These are phyloP conservation scores for Gavialis gangeticus DNA, from an alignment of 2,113 vertebrate species.

Conservation along the genomic window DNA sequence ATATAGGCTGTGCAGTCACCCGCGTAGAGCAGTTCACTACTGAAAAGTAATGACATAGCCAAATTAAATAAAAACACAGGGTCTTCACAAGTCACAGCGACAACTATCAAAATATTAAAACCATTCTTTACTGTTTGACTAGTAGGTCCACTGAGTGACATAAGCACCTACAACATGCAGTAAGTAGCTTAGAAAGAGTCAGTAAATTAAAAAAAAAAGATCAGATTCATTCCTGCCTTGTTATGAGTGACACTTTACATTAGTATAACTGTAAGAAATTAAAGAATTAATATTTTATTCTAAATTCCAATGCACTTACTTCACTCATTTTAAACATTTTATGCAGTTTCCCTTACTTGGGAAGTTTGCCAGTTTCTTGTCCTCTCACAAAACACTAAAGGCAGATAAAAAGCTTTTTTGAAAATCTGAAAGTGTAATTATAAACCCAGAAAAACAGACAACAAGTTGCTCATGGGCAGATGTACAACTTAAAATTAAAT, in stretches of 20 bases:
- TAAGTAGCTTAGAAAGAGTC: background rate
- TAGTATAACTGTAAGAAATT: background rate
- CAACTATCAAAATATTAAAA: background rate
- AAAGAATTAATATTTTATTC: too few species aligned
- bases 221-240: background rate
- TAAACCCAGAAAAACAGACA: conserved; percentile 27
- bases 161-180: background rate
- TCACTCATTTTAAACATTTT: background rate
- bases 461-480: background rate
- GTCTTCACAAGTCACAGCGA: background rate
- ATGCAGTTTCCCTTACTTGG: background rate
- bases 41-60: background rate
- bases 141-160: too few species aligned
- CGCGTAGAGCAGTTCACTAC: background rate
- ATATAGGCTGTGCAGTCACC: background rate
- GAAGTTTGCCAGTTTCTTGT: background rate
- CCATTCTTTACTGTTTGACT: background rate
- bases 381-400: background rate
- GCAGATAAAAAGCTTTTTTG: background rate
- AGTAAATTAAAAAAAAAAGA: background rate
- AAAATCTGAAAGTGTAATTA: conserved; percentile 43
- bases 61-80: background rate
- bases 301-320: background rate
- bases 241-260: background rate
- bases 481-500: conserved; percentile 50